These are phyloP conservation scores for Lepidochrysops patricia DNA, from an alignment of 2,888 invertebrate genomes.

Conservation along the genomic window DNA sequence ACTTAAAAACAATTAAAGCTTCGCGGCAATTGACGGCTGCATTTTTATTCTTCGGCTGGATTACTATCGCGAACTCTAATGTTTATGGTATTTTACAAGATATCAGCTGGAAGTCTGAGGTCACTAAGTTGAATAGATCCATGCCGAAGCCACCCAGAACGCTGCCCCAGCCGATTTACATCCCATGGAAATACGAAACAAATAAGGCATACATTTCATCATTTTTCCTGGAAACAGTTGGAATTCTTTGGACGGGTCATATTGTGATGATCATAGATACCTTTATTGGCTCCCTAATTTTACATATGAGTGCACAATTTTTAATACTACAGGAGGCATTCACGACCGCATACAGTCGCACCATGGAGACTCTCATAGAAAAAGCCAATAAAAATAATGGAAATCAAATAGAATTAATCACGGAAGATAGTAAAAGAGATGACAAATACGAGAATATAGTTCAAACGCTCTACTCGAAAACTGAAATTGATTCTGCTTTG, in stretches of 20 bases:
- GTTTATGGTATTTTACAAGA: slow-evolving; percentile 57
- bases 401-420: slow-evolving; percentile 20
- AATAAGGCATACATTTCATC: slow-evolving; percentile 49
- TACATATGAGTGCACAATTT: slow-evolving; percentile 64
- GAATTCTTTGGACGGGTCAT: slow-evolving; percentile 63
- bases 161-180: slow-evolving; percentile 60
- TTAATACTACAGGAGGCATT: slow-evolving; percentile 52
- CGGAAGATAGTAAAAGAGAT: slow-evolving; percentile 16
- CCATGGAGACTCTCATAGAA: slow-evolving; percentile 38
- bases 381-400: slow-evolving; percentile 24
- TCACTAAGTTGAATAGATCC: slow-evolving; percentile 42
- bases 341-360: slow-evolving; percentile 50
- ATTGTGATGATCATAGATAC: slow-evolving; percentile 66
- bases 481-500: slow-evolving; percentile 47
- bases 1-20: slow-evolving; percentile 40
- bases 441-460: slow-evolving; percentile 35
- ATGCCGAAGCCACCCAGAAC: slow-evolving; percentile 39
- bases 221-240: slow-evolving; percentile 53
- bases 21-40: slow-evolving; percentile 48
- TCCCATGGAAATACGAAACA: slow-evolving; percentile 61
- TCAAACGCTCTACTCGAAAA: slow-evolving; percentile 33
- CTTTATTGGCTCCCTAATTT: slow-evolving; percentile 57
- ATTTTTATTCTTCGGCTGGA: slow-evolving; percentile 61
- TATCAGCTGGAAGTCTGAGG: slow-evolving; percentile 46
- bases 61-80: slow-evolving; percentile 56